Evolutionary conservation across 2,797 vertebrate species (phyloP).

Genomic region (Hypotaenidia philippensis): DNA sequence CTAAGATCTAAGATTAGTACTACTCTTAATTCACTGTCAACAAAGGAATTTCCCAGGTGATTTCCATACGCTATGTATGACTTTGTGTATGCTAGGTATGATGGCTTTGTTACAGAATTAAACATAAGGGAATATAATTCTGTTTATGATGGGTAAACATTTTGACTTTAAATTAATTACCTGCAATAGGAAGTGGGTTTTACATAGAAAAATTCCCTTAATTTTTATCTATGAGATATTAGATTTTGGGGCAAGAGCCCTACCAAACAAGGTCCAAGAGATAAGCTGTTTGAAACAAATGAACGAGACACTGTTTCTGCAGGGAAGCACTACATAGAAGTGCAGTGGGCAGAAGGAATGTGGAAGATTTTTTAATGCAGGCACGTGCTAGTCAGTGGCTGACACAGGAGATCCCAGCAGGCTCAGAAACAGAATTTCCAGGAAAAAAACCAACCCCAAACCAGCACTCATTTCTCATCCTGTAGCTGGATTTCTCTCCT

Average conservation of each 20-base stretch:
- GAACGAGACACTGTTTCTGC: not conserved
- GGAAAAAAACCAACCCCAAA: rapidly evolving
- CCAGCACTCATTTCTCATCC: not conserved
- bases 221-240: not conserved
- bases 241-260: not conserved
- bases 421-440: not conserved
- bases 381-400: not conserved
- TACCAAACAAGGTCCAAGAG: not conserved
- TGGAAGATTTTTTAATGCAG: not conserved
- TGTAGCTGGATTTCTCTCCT: not conserved
- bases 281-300: not conserved
- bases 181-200: not conserved
- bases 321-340: not conserved
- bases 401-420: not conserved
- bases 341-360: not conserved
- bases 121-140: not conserved
- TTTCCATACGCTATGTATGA: not conserved
- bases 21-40: not conserved
- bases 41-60: not conserved
- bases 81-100: too few relatives aligned
- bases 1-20: not conserved
- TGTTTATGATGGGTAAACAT: not conserved
- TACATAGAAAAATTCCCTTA: not conserved
- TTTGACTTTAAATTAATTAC: not conserved
- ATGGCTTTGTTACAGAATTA: not conserved